phyloP scores from a whole-genome alignment of 2,888 invertebrate genomes.

The Augochlorella aurata region DNA sequence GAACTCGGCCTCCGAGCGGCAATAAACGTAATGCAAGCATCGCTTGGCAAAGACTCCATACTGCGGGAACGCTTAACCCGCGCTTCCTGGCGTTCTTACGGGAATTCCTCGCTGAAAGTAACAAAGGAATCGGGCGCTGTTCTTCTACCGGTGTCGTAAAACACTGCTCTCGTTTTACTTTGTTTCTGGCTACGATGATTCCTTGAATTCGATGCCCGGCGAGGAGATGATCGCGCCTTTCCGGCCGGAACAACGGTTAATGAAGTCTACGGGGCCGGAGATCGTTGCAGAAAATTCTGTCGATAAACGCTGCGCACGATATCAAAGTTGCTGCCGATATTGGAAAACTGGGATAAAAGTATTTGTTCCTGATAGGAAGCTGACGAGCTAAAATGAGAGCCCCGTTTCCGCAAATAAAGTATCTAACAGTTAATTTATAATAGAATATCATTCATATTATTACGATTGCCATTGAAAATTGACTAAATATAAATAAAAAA shows the following conservation, averaged over 20 bases:
- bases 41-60: slow-evolving; percentile 56
- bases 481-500: too few species aligned
- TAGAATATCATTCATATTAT: too few species aligned
- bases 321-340: background rate
- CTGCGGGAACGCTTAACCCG: slow-evolving; percentile 53
- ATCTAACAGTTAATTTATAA: too few species aligned
- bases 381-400: background rate
- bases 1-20: slow-evolving; percentile 54
- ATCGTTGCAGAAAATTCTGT: background rate
- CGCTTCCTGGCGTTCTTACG: slow-evolving; percentile 50
- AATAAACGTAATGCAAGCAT: slow-evolving; percentile 68
- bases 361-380: background rate
- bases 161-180: background rate
- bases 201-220: background rate
- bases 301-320: background rate
- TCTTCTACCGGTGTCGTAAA: slow-evolving; percentile 37
- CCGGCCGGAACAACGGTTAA: background rate
- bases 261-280: background rate
- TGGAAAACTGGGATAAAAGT: background rate
- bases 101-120: slow-evolving; percentile 55
- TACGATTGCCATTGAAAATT: too few species aligned
- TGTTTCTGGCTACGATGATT: background rate
- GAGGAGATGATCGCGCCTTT: background rate
- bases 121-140: slow-evolving; percentile 41
- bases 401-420: background rate